Conservation (phyloP, 2,888 invertebrate species). For the Scrobipalpa costella region DNA sequence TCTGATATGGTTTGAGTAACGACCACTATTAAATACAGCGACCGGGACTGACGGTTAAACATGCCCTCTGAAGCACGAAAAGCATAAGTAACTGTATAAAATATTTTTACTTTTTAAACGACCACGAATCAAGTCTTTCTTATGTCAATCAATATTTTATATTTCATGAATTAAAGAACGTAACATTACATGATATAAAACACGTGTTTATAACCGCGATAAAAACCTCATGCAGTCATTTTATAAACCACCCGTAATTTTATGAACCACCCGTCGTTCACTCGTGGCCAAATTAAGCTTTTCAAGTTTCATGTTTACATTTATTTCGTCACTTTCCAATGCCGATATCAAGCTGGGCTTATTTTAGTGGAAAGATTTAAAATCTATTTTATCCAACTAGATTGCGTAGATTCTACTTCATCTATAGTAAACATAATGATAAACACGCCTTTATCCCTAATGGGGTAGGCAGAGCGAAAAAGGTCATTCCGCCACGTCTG, state of each 20-base stretch:
- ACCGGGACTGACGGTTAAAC: no score
- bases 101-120: no score
- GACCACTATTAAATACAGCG: no score
- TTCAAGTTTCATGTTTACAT: conserved; percentile 38
- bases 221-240: conserved; percentile 15
- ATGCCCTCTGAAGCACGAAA: no score
- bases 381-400: neutral
- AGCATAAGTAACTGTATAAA: no score
- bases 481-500: no score
- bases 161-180: neutral
- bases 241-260: conserved; percentile 43
- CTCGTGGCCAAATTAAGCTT: conserved; percentile 35
- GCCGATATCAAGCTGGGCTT: conserved; percentile 27
- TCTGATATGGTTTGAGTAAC: no score
- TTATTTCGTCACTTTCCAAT: conserved; percentile 46
- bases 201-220: neutral
- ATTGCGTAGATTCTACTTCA: no score
- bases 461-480: no score
- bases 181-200: neutral
- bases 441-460: no score
- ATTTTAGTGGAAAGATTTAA: neutral
- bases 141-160: neutral
- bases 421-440: no score
- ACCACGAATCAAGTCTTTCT: no score
- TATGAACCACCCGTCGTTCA: conserved; percentile 46